Conservation (phyloP, 1,140 invertebrate species). For the Hypsibius dujardini region DNA sequence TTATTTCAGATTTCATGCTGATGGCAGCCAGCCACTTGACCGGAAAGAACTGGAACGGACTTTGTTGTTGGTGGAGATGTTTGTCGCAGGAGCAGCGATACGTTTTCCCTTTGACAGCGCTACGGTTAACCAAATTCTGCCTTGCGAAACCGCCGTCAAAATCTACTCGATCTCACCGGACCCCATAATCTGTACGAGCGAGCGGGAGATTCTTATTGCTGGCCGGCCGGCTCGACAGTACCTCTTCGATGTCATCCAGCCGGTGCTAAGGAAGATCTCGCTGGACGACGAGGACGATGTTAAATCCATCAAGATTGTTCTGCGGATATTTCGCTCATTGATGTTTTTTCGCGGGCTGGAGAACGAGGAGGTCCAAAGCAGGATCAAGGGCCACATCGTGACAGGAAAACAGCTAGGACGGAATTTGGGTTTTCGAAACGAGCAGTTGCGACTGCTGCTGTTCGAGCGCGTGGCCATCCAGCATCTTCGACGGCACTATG, state of each 20-base stretch:
- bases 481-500: conserved; percentile 41
- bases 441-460: conserved; percentile 43
- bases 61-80: conserved; percentile 2
- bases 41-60: conserved; percentile 16
- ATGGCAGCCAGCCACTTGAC: not conserved
- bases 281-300: not conserved
- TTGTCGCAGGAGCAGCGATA: not conserved
- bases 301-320: conserved; percentile 12
- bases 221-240: not conserved
- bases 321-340: not conserved
- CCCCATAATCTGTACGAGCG: not conserved
- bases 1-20: not conserved
- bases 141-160: not conserved
- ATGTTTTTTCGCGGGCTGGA: conserved; percentile 12
- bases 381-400: not conserved
- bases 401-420: not conserved
- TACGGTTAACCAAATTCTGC: not conserved
- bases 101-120: conserved; percentile 6
- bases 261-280: not conserved
- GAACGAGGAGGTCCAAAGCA: not conserved
- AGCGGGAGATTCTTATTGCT: not conserved
- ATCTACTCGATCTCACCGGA: conserved; percentile 6
- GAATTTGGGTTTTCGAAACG: conserved; percentile 32
- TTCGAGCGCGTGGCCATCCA: conserved; percentile 46
- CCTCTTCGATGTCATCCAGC: conserved; percentile 1